phyloP scores from a whole-genome alignment of 2,797 vertebrate genomes.

The Sebastes cheni region DNA sequence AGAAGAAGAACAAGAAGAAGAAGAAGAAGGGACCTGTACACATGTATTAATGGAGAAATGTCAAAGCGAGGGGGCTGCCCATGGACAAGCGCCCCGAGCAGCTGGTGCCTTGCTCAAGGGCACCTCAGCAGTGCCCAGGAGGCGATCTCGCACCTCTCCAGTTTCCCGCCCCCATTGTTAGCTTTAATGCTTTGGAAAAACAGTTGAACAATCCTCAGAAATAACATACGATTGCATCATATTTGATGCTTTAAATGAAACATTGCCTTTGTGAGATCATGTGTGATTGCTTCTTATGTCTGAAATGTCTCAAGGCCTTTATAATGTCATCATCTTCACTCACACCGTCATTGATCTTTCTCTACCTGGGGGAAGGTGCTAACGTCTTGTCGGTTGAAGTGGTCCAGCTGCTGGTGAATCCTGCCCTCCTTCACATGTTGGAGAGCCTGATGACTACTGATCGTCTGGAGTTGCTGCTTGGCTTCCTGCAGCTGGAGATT shows the following conservation, averaged over 20 bases:
- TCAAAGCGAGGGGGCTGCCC: too few relatives aligned
- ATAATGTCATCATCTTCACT: background rate
- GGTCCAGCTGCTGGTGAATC: slow-evolving; percentile 83
- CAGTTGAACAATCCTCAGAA: background rate
- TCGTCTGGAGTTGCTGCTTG: slow-evolving; percentile 44
- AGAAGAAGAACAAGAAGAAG: too few relatives aligned
- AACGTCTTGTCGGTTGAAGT: slow-evolving; percentile 76
- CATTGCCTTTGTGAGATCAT: too few relatives aligned
- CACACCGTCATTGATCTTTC: background rate
- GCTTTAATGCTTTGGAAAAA: background rate
- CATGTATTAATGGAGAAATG: too few relatives aligned
- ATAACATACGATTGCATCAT: background rate
- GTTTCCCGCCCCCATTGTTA: background rate
- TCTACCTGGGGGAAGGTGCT: slow-evolving; percentile 83
- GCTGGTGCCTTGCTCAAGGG: too few relatives aligned
- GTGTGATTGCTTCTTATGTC: background rate
- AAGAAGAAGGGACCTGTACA: too few relatives aligned
- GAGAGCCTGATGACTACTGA: background rate
- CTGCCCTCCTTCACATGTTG: slow-evolving; percentile 53
- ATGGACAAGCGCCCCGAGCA: too few relatives aligned
- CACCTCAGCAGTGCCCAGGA: too few relatives aligned
- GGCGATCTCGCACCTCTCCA: too few relatives aligned
- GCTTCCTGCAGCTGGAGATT: slow-evolving; percentile 53
- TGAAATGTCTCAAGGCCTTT: background rate
- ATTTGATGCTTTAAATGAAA: too few relatives aligned